phyloP scores from a whole-genome alignment of 2,113 vertebrate species.

The Ictalurus furcatus region DNA sequence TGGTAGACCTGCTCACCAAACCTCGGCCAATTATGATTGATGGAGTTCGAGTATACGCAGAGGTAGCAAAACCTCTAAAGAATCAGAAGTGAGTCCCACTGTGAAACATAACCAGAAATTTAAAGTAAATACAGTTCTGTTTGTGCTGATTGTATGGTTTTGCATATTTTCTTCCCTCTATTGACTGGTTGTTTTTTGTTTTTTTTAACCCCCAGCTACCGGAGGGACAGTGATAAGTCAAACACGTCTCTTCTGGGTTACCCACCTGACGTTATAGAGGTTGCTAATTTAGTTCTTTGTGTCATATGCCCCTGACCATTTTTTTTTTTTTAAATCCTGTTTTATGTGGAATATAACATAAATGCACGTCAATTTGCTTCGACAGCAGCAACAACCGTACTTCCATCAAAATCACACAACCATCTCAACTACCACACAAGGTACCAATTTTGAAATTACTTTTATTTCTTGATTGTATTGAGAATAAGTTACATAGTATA shows the following conservation, averaged over 20 bases:
- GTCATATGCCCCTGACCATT: neutral
- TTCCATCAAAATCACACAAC: constrained; percentile 52
- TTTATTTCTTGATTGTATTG: neutral
- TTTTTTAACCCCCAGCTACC: constrained; percentile 63
- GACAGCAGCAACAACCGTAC: constrained; percentile 57
- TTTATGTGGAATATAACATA: neutral
- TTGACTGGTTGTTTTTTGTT: neutral
- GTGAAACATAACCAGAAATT: neutral
- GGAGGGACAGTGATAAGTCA: constrained; percentile 68
- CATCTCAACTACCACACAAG: constrained; percentile 59
- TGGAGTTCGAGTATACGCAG: constrained; percentile 88
- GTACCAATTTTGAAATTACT: constrained; percentile 45
- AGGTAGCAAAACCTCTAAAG: constrained; percentile 84
- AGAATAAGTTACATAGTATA: neutral
- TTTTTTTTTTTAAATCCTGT: neutral
- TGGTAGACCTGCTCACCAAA: constrained; percentile 90
- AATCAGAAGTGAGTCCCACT: constrained; percentile 71
- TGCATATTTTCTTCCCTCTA: neutral
- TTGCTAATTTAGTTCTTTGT: constrained; percentile 43
- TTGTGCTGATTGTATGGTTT: neutral
- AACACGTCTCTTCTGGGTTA: constrained; percentile 66
- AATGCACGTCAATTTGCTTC: neutral
- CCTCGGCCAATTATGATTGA: constrained; percentile 90
- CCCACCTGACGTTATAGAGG: constrained; percentile 67
- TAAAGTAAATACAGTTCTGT: neutral